Conservation (phyloP, 2,797 vertebrate species). For the Cyprinella venusta region DNA sequence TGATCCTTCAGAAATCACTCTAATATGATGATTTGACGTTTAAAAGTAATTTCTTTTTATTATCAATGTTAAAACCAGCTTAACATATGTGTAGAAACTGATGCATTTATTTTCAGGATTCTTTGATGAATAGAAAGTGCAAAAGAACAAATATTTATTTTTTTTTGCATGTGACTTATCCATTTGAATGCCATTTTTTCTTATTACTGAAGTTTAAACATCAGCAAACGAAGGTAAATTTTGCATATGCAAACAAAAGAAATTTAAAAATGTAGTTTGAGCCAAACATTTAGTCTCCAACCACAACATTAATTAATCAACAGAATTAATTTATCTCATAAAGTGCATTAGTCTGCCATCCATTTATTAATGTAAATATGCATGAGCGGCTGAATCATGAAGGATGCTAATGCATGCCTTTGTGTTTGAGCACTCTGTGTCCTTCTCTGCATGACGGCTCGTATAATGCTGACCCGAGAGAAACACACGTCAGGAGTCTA, state of each 20-base stretch:
- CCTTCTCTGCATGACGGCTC: constrained; percentile 11
- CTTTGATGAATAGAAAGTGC: neutral
- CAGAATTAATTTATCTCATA: constrained; percentile 40
- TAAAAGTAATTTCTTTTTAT: neutral
- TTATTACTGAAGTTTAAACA: neutral
- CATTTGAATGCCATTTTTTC: neutral
- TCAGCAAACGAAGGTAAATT: neutral
- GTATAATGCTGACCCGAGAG: neutral
- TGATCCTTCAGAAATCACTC: neutral
- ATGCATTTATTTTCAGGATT: neutral
- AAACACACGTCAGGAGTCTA: neutral
- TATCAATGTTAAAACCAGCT: neutral
- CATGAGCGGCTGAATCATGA: constrained; percentile 46
- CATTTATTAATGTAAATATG: constrained; percentile 44
- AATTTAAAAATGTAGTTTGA: neutral
- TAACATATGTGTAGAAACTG: neutral
- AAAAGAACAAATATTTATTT: neutral
- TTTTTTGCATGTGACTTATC: neutral
- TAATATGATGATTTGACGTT: neutral
- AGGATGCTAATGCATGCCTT: constrained; percentile 18
- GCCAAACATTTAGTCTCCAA: neutral
- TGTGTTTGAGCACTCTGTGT: constrained; percentile 29
- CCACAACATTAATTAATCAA: constrained; percentile 28
- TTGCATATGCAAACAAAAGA: neutral
- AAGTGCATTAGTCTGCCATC: constrained; percentile 24